These are phyloP conservation scores for Hippocampus zosterae DNA, from an alignment of 2,113 vertebrate species.

Conservation along the genomic window DNA sequence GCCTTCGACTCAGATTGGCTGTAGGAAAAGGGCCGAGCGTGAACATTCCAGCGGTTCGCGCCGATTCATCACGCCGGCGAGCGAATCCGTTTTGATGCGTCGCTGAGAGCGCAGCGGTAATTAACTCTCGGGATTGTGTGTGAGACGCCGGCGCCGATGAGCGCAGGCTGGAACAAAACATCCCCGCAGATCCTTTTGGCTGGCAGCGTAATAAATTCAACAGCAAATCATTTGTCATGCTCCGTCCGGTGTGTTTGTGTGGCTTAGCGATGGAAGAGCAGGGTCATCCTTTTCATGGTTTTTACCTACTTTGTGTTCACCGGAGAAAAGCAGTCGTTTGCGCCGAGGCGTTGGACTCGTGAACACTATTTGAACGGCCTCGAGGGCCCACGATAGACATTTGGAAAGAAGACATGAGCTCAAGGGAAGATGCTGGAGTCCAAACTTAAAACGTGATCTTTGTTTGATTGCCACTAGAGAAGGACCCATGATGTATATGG, in stretches of 20 bases:
- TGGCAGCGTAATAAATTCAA: constrained; percentile 68
- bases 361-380: constrained; percentile 23
- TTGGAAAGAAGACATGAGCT: no score
- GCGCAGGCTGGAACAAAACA: constrained; percentile 60
- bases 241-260: constrained; percentile 61
- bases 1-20: constrained; percentile 26
- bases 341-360: constrained; percentile 22
- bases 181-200: constrained; percentile 52
- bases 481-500: no score
- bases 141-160: constrained; percentile 44
- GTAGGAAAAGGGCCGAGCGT: constrained; percentile 10
- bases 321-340: constrained; percentile 26
- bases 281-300: constrained; percentile 33
- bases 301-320: constrained; percentile 38
- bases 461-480: no score
- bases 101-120: constrained; percentile 63
- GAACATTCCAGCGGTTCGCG: constrained; percentile 39
- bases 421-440: no score
- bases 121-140: constrained; percentile 60
- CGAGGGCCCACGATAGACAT: no score
- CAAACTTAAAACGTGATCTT: no score
- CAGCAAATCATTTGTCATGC: constrained; percentile 67
- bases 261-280: constrained; percentile 51
- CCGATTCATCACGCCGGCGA: constrained; percentile 48
- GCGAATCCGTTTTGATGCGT: constrained; percentile 55